phyloP scores from a whole-genome alignment of 1,140 invertebrate species.

The Drosophila burlai region DNA sequence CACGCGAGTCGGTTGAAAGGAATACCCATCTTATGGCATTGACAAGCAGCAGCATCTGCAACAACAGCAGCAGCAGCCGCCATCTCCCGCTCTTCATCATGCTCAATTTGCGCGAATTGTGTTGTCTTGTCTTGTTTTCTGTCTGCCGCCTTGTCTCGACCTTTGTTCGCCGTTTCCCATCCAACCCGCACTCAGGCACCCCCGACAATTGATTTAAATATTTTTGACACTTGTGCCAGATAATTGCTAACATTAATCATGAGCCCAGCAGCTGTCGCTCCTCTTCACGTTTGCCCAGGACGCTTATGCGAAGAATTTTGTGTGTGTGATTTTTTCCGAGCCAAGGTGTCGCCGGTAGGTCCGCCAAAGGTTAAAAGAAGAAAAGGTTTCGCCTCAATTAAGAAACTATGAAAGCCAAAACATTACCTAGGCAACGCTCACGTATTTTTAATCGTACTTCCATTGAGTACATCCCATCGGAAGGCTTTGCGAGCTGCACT shows the following conservation, averaged over 20 bases:
- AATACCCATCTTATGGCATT: constrained; percentile 72
- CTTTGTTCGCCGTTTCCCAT: constrained; percentile 37
- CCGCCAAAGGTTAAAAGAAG: not conserved
- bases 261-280: constrained; percentile 62
- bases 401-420: not conserved
- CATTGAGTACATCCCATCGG: not conserved
- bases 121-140: constrained; percentile 76
- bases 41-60: constrained; percentile 63
- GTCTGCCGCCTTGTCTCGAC: constrained; percentile 58
- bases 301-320: not conserved
- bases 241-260: constrained; percentile 82
- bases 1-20: constrained; percentile 54
- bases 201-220: constrained; percentile 79
- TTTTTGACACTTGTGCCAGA: constrained; percentile 79
- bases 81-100: constrained; percentile 73
- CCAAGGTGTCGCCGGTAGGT: constrained; percentile 7
- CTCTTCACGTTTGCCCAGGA: constrained; percentile 20
- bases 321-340: constrained; percentile 3
- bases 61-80: constrained; percentile 24
- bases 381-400: not conserved
- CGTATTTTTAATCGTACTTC: not conserved
- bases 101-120: constrained; percentile 84
- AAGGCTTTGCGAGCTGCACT: not conserved
- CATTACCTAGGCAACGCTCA: not conserved
- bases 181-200: not conserved